phyloP scores from a whole-genome alignment of 1,140 invertebrate species.

The Zaprionus vittiger region DNA sequence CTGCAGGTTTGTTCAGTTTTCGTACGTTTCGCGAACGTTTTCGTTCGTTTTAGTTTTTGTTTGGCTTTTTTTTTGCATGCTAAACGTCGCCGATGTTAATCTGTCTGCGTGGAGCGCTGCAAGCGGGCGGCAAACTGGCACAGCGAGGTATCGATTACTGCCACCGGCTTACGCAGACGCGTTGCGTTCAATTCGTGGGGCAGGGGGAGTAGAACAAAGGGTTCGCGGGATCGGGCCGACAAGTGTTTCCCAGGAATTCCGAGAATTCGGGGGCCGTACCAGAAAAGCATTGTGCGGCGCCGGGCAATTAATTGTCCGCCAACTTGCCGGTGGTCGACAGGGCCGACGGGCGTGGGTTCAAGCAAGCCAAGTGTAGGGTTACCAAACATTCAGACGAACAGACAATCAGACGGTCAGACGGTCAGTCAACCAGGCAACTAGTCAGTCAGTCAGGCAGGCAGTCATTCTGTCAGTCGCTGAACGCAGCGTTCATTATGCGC shows the following conservation, averaged over 20 bases:
- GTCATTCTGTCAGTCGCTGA: constrained; percentile 43
- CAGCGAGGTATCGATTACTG: constrained; percentile 79
- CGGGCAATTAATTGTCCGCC: constrained; percentile 74
- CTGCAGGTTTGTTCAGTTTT: not conserved
- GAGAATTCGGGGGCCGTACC: constrained; percentile 54
- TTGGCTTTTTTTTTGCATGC: constrained; percentile 58
- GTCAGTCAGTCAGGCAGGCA: constrained; percentile 16
- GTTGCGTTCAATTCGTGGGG: constrained; percentile 12
- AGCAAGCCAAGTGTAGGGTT: constrained; percentile 53
- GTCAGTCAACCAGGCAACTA: constrained; percentile 20
- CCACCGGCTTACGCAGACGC: constrained; percentile 75
- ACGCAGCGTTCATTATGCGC: constrained; percentile 73
- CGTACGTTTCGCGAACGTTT: not conserved
- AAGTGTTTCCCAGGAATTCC: constrained; percentile 77
- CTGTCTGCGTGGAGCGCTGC: constrained; percentile 64
- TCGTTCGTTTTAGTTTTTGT: constrained; percentile 15
- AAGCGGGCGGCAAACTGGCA: constrained; percentile 25
- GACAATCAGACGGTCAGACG: constrained; percentile 4
- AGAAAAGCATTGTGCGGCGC: constrained; percentile 74
- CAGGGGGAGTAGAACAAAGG: constrained; percentile 25
- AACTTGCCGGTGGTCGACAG: constrained; percentile 41
- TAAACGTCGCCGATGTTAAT: constrained; percentile 79
- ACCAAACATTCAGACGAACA: constrained; percentile 32
- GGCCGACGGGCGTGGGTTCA: constrained; percentile 68
- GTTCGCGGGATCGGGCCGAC: constrained; percentile 38